Percentiles rank a stretch among this genome's conserved stretches.
Conservation (phyloP, 37 sponge, comb jelly and placozoan species). For the Chondrilla cf. caribensis region DNA sequence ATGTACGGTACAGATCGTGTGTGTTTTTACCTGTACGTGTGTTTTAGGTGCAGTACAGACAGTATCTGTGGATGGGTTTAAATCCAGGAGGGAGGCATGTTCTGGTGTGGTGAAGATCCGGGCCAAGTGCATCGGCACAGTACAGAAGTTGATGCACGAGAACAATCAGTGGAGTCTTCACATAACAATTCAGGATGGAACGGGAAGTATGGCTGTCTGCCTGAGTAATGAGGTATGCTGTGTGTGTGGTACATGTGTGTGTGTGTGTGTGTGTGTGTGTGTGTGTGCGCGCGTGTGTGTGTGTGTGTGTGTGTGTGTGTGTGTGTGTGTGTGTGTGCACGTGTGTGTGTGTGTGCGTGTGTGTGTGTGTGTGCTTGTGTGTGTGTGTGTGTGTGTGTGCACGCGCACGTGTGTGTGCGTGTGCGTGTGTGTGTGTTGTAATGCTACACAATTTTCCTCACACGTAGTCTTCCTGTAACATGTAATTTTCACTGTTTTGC, state of each 20-base stretch:
- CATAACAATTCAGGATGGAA: constrained; percentile 20
- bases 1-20: no score
- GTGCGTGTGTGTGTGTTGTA: no score
- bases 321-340: no score
- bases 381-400: no score
- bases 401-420: no score
- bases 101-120: neutral
- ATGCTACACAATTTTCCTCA: no score
- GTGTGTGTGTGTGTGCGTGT: no score
- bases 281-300: neutral
- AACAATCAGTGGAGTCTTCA: constrained; percentile 24
- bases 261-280: neutral
- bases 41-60: no score
- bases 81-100: no score
- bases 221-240: constrained; percentile 44
- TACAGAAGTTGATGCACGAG: constrained; percentile 23
- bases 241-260: neutral
- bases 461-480: neutral
- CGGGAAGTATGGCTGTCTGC: constrained; percentile 24
- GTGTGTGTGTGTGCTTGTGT: no score
- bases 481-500: neutral
- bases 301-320: neutral
- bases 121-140: neutral
- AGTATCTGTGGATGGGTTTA: no score
- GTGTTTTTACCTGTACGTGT: no score